phyloP scores from a whole-genome alignment of 1,140 invertebrate species.

The Drosophila albomicans region DNA sequence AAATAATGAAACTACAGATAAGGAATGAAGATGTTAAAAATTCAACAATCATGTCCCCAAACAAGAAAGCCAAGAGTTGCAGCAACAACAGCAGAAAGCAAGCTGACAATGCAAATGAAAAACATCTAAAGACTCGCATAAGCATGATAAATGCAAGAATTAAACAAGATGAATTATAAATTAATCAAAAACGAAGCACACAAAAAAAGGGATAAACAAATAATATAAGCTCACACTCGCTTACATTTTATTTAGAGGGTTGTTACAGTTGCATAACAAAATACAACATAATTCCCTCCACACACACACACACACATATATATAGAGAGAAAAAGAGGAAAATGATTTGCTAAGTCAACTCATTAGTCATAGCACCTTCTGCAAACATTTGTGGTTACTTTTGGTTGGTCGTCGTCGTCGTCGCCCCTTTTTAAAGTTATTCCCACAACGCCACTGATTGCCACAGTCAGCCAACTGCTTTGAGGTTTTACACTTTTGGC shows the following conservation, averaged over 20 bases:
- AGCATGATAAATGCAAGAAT: conserved; percentile 18
- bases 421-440: conserved; percentile 23
- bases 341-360: conserved; percentile 58
- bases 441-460: conserved; percentile 65
- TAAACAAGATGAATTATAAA: conserved; percentile 31
- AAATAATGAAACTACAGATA: background rate
- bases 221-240: conserved; percentile 16
- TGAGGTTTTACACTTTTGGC: conserved; percentile 80
- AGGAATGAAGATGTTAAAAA: background rate
- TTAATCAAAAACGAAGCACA: conserved; percentile 3
- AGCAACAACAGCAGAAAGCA: background rate
- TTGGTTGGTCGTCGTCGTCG: background rate
- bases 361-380: conserved; percentile 70
- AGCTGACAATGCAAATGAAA: background rate
- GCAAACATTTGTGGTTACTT: conserved; percentile 32
- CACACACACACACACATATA: background rate
- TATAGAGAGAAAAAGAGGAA: background rate
- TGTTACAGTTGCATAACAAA: conserved; percentile 17
- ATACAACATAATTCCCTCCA: conserved; percentile 24
- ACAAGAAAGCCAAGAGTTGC: background rate
- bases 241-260: conserved; percentile 6
- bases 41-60: background rate
- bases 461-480: conserved; percentile 44
- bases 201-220: conserved; percentile 26
- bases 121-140: background rate